Base-by-base conservation (phyloP, 2,113 vertebrate genomes). In the Ophthalmolycus amberensis region DNA sequence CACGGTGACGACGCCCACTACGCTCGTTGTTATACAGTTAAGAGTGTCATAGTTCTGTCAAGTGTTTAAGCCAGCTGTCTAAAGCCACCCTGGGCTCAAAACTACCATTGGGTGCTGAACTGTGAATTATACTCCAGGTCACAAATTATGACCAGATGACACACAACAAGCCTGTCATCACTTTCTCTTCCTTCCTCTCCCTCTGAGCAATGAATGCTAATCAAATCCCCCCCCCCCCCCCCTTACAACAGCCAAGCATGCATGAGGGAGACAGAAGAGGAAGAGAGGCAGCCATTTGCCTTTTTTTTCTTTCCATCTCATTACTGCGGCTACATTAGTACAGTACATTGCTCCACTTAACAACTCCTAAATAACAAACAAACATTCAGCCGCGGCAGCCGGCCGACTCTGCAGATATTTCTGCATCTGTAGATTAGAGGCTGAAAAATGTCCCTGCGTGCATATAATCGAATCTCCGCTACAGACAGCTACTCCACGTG, bases 281-380 rank as follows among this genome's bases (percentile, higher is more conserved):
- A 66, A 82, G 71, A 74, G 74, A 67, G 25, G 40, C 76, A 71
- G 72, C 48, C 78, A 44, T 75, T 85, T 85, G 82, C 60, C 70
- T 66, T 79, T 83, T 80, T 50, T 46, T 20, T 50, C 7, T 22
- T 20, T 88, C 79, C 86, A 81, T 83, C 85, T 90, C 87, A 89
- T 93, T 93, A 91, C 77, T 58, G 77, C n/a, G 6, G 80, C 71
- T 71, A 40, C 87, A 88, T 87, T 79, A 88, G 67, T 67, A 77
- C 80, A 84, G 73, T 32, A 66, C 77, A 70, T 73, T 4, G 46
- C 73, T 82, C 58, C 66, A 58, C 78, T 87, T 80, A 83, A 85
- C 62, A 71, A 58, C 62, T 69, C 70, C 77, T 80, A 79, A 83
- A 86, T 42, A 83, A 89, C 82, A 76, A 72, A 92, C 80, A 85